A percentile compares a stretch with the other conserved stretches of the same genome.
Conservation (phyloP, 2,113 vertebrate genomes). For the Heterotilapia buettikoferi region DNA sequence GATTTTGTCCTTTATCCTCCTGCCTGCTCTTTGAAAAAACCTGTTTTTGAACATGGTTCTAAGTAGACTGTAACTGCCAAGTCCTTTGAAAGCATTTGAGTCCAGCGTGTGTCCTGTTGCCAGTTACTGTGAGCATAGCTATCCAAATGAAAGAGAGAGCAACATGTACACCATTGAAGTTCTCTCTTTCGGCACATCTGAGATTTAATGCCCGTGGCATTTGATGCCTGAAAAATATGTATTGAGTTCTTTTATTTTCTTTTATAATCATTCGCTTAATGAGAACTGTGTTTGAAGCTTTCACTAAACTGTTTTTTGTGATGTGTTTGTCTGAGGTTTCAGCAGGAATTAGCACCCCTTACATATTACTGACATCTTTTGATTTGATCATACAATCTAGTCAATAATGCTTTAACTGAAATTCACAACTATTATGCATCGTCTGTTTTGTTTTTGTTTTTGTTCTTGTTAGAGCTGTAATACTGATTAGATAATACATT, state of each 20-base stretch:
- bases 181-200: background rate
- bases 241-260: background rate
- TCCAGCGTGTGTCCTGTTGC: background rate
- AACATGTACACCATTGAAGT: background rate
- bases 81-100: background rate
- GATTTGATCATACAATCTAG: background rate
- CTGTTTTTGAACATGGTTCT: background rate
- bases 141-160: background rate
- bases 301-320: background rate
- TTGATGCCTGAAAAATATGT: background rate
- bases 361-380: background rate
- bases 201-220: background rate
- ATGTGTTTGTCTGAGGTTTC: background rate
- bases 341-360: background rate
- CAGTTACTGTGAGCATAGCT: background rate
- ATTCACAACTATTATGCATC: background rate
- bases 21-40: background rate
- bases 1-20: background rate
- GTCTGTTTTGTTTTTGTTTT: background rate
- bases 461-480: background rate
- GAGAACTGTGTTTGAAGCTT: background rate
- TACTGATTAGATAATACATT: background rate
- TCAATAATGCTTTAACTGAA: background rate
- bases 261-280: background rate
- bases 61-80: background rate